phyloP scores from a whole-genome alignment of 2,888 invertebrate genomes.

The Pteria penguin region DNA sequence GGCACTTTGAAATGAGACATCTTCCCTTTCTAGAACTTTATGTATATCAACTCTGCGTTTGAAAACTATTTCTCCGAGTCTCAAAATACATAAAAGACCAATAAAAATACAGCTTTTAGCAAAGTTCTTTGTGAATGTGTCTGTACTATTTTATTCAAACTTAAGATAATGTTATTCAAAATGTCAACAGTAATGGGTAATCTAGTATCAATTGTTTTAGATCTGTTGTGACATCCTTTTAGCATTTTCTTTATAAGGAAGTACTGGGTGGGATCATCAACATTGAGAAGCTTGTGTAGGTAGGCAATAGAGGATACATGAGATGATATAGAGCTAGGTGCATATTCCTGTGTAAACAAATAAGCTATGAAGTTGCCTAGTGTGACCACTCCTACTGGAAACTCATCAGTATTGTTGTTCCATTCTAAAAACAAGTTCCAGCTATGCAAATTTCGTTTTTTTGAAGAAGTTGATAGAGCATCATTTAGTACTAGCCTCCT shows the following conservation, averaged over 20 bases:
- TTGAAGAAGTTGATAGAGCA: not conserved
- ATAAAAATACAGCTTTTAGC: slow-evolving; percentile 2
- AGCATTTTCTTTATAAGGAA: no score
- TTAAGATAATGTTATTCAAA: not conserved
- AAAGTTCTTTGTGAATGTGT: no score
- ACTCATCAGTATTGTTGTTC: not conserved
- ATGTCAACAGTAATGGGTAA: not conserved
- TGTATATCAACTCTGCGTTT: not conserved
- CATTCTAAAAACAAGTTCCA: not conserved
- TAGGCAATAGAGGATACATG: slow-evolving; percentile 30
- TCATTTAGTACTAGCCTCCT: not conserved
- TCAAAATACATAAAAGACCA: not conserved
- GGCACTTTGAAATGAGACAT: not conserved
- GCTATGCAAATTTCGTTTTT: not conserved
- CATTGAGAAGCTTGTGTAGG: slow-evolving; percentile 10
- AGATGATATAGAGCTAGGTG: slow-evolving; percentile 17
- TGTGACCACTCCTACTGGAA: not conserved
- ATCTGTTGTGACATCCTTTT: not conserved
- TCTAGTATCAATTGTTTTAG: not conserved
- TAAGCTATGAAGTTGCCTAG: slow-evolving; percentile 23
- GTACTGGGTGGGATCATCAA: no score
- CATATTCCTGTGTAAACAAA: slow-evolving; percentile 1
- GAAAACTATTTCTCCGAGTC: not conserved
- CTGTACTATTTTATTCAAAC: not conserved
- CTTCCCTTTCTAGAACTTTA: not conserved